A percentile compares a stretch with the other conserved stretches of the same genome.
These are phyloP conservation scores for Tromatobia lineatoria DNA, from an alignment of 2,888 invertebrate genomes.

Conservation along the genomic window DNA sequence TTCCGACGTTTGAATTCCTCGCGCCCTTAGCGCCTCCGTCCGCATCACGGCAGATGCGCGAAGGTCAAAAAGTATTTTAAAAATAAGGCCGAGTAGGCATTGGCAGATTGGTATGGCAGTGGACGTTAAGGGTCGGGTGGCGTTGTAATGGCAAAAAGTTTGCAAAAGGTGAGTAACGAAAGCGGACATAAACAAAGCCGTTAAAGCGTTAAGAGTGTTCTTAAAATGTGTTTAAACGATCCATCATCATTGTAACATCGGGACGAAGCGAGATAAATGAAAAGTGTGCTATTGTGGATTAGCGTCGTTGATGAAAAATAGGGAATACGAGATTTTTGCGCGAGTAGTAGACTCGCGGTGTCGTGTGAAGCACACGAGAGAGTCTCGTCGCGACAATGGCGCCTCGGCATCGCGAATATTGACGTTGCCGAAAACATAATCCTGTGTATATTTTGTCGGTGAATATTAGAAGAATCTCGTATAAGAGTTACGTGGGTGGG, in stretches of 20 bases:
- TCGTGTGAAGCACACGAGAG: slow-evolving; percentile 6
- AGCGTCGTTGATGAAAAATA: slow-evolving; percentile 11
- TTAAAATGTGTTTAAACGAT: neutral
- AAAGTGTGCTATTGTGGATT: neutral
- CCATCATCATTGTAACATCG: neutral
- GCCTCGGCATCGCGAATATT: slow-evolving; percentile 81
- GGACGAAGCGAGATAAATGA: too few relatives aligned
- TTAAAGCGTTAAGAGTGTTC: too few relatives aligned
- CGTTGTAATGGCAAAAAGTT: slow-evolving; percentile 93
- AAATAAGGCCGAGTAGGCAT: slow-evolving; percentile 82
- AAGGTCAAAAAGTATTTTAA: slow-evolving; percentile 85
- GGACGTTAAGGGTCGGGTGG: slow-evolving; percentile 92
- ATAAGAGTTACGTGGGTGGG: slow-evolving; percentile 73
- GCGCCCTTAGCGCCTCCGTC: slow-evolving; percentile 80
- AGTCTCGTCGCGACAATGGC: slow-evolving; percentile 79
- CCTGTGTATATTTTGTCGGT: slow-evolving; percentile 75
- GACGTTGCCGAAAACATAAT: slow-evolving; percentile 83
- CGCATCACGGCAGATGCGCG: slow-evolving; percentile 83
- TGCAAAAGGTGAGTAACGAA: slow-evolving; percentile 90
- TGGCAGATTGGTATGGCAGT: slow-evolving; percentile 88
- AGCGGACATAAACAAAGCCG: slow-evolving; percentile 68
- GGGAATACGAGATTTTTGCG: slow-evolving; percentile 68
- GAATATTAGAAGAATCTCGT: slow-evolving; percentile 49
- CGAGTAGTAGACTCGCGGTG: slow-evolving; percentile 70
- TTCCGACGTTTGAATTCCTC: slow-evolving; percentile 78